Base-by-base conservation (phyloP, 2,113 vertebrate genomes). In the Okapia johnstoni region DNA sequence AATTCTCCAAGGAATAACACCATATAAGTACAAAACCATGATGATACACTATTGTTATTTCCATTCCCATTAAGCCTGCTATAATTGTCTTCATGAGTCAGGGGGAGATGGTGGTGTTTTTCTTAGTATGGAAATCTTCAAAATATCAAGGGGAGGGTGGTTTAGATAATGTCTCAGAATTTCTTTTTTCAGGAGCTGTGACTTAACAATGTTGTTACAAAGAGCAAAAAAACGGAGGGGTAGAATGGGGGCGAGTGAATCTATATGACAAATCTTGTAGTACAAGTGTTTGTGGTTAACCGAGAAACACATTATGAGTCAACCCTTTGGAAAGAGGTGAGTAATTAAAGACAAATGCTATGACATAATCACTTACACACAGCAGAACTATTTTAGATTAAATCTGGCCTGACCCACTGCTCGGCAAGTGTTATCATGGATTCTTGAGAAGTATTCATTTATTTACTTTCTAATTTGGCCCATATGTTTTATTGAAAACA, bases 261-360 rank as follows among this genome's bases (percentile, higher is more conserved):
- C 98, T 99, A 98, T 99, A 99, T 98, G 98, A 98, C 98, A 98
- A 98, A 98, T 99, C 99, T 98, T 99, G 98, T 99, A 99, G 96
- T 98, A 99, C 99, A 99, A 99, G 99, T 98, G 99, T 99, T 99
- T 99, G 99, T 99, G 99, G 99, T 99, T 99, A 99, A 99, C 99
- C 92, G 0, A 99, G 98, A 98, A 99, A 99, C 98, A 98, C 97
- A 98, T 98, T 98, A 98, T 99, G 98, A 99, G 98, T 99, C 99
- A 99, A 98, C 96, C 94, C 98, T 99, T 99, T 98, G 98, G 99
- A 98, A 99, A 98, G 98, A 98, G 98, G 98, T 98, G 98, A 98
- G 97, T 99, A 99, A 99, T 99, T 99, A 99, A 99, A 99, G 99
- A 99, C 99, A 99, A 99, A 99, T 99, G 99, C 98, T 98, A 99